Evolutionary conservation across 1,140 invertebrate genomes (phyloP), one percentile per base, ranked within the genome.

Genomic region (Drosophila ananassae): DNA sequence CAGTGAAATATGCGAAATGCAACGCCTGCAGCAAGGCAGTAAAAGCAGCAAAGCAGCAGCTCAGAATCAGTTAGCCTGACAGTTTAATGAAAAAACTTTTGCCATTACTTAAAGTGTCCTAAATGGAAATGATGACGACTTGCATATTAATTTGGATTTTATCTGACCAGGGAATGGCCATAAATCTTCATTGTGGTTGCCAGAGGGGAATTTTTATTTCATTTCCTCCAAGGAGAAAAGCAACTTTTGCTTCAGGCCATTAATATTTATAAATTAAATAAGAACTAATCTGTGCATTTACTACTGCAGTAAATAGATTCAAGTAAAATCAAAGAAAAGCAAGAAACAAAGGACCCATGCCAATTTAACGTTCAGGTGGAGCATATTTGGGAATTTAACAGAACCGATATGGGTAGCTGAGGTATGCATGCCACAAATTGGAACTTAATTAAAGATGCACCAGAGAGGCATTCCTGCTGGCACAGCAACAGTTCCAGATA

Each of bases 371-470:
- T 12, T n/a, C n/a, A 44, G 41, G 39, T 41, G 10, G n/a, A 17
- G 39, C 7, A 41, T 13, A 13, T 41, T 46, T 22, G 39, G 47
- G 48, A 67, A 32, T 62, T 63, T 51, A 7, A 34, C 25, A 17
- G 10, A 52, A 53, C 64, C 63, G 47, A 67, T 62, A 13, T 48
- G 24, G 9, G 22, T 12, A 30, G 13, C 34, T 39, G 8, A 37
- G 2, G n/a, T 50, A 52, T 51, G 52, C 68, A 60, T 37, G 62
- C 21, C 71, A 56, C 63, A 67, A 66, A 74, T 81, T 63, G 54
- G 61, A 71, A 73, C 79, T 87, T 87, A 82, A 87, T 87, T 85
- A 85, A 87, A 85, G 51, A 54, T 85, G 73, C 67, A 80, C 50
- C 41, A 44, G 5, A 10, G 48, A 25, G 41, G 58, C 37, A 24